A percentile compares a stretch with the other conserved stretches of the same genome.
Evolutionary conservation across 2,888 invertebrate genomes (phyloP).

Genomic region (Spisula subtruncata): DNA sequence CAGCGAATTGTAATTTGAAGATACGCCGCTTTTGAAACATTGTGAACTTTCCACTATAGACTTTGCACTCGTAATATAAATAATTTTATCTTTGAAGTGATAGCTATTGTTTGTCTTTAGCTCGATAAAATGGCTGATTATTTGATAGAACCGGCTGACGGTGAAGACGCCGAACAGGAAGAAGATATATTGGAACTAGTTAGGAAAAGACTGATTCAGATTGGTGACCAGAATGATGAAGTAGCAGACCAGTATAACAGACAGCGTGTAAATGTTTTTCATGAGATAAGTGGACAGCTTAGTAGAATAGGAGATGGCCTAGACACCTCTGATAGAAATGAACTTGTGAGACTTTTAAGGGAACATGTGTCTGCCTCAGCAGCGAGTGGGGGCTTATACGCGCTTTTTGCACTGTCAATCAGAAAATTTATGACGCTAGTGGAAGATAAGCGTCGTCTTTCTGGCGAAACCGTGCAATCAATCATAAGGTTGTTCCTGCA

Average conservation of each 20-base stretch:
- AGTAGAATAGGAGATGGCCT: neutral
- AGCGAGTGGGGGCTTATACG: constrained; percentile 2
- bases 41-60: too few relatives aligned
- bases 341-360: neutral
- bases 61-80: too few relatives aligned
- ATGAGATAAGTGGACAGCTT: neutral
- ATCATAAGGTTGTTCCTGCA: constrained; percentile 35
- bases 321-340: neutral
- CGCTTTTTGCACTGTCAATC: constrained; percentile 24
- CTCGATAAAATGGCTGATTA: neutral
- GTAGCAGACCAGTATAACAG: neutral
- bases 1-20: too few relatives aligned
- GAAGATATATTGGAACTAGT: too few relatives aligned
- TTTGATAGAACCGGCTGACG: neutral
- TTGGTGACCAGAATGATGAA: neutral
- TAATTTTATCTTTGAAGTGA: too few relatives aligned
- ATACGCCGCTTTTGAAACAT: too few relatives aligned
- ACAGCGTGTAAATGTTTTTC: neutral
- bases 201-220: neutral
- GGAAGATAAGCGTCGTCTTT: constrained; percentile 9
- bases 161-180: neutral
- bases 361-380: neutral
- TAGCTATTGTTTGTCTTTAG: too few relatives aligned
- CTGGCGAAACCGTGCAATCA: constrained; percentile 32
- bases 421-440: constrained; percentile 36